Evolutionary conservation across 2,888 invertebrate species (phyloP).

Genomic region (Athalia cordata): DNA sequence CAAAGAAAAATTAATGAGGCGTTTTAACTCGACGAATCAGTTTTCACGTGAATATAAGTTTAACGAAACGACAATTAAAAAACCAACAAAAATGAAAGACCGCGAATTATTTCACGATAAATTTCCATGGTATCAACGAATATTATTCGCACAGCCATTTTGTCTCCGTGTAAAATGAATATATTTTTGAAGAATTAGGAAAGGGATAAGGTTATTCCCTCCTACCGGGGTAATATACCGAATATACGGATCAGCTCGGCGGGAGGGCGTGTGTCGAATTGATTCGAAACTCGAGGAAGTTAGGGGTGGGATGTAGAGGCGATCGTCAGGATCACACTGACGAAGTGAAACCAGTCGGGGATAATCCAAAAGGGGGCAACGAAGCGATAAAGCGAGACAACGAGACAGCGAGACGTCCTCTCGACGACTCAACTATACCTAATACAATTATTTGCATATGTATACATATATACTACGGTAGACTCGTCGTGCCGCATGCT

Average conservation of each 20-base stretch:
- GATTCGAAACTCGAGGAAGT: constrained; percentile 61
- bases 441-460: constrained; percentile 70
- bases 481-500: constrained; percentile 16
- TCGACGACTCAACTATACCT: constrained; percentile 59
- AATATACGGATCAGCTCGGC: background rate
- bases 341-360: constrained; percentile 56
- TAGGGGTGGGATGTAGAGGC: constrained; percentile 1
- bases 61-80: too few relatives aligned
- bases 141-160: too few relatives aligned
- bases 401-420: constrained; percentile 45
- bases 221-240: too few relatives aligned
- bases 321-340: constrained; percentile 4
- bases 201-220: too few relatives aligned
- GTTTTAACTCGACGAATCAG: too few relatives aligned
- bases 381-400: constrained; percentile 45
- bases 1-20: background rate
- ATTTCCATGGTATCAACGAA: too few relatives aligned
- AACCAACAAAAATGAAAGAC: too few relatives aligned
- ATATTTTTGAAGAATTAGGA: background rate
- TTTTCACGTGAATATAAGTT: too few relatives aligned
- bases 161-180: background rate
- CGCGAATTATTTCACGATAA: too few relatives aligned
- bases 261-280: constrained; percentile 11
- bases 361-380: constrained; percentile 58
- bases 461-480: background rate